Evolutionary conservation across 2,113 vertebrate species (phyloP), one percentile per base, ranked within the genome.

Genomic region (Ursus arctos): DNA sequence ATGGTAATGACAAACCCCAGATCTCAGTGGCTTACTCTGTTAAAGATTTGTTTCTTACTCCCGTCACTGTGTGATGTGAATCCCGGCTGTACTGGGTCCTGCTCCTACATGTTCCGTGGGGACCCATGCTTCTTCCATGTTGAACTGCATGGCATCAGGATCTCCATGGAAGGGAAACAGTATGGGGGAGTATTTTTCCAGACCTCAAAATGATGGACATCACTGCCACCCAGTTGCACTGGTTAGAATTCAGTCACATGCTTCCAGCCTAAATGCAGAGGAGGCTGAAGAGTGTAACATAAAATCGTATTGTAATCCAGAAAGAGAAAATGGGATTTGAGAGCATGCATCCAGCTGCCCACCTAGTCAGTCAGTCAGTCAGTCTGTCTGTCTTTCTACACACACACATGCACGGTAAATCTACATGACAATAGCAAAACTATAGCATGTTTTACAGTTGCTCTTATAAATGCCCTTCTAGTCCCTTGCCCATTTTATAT

Each of bases 61-160:
- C 24, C 24, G 1, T 40, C 12, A 4, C n/a, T 85, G n/a, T 59
- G 33, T 43, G 7, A 21, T 6, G 0, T 43, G 43, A 90, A 22
- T 53, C 12, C 15, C 22, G 13, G 49, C 22, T 65, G 22, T 24
- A 1, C 7, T 13, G 13, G 28, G 33, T 84, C 16, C 47, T 47
- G 36, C 26, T 77, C 2, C 4, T 51, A 14, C 40, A 22, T 18
- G 18, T 6, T 43, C 28, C 11, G 69, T 24, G 15, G 53, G 19
- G 7, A 57, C 22, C 13, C 53, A 18, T 19, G 22, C 28, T 31
- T 33, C 53, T 72, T 55, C 72, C 0, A 0, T 36, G 33, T 76
- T 57, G 40, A 49, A n/a, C 31, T 8, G 22, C 22, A 5, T 22
- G 11, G 31, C 51, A 1, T 12, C 1, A 0, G 6, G 13, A 51